Base-by-base conservation (phyloP, 2,113 vertebrate species). In the Pelvicachromis taeniatus region DNA sequence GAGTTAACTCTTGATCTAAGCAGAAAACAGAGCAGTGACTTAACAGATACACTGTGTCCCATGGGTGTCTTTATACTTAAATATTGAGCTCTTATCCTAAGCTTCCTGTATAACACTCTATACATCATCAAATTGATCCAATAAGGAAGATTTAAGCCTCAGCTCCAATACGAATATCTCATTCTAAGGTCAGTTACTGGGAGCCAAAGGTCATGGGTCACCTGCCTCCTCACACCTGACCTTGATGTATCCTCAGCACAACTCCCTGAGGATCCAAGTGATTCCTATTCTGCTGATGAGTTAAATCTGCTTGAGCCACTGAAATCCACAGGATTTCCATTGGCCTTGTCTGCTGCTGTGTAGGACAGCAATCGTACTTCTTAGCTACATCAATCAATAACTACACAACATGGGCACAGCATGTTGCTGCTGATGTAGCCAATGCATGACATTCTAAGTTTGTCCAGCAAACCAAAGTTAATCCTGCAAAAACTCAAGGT, bases 81-180 rank as follows among this genome's bases (percentile, higher is more conserved):
- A 91, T 94, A 95, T 94, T 81, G 93, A 94, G 83, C 88, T 90
- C 56, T 89, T 81, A 93, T 88, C 84, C 87, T 35, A 38, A 84
- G 85, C 84, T 84, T 85, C 73, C 84, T 77, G 78, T 61, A 79
- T 78, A 85, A 86, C 78, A 92, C 89, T 88, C 91, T 48, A 94
- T 94, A 90, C 92, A 94, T 95, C 94, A 94, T 93, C 85, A 90
- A 78, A 95, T 94, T 93, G 93, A 95, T 95, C 91, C 65, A 82
- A 83, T 81, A 73, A 85, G 70, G 65, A 92, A 86, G 92, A 91
- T 90, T 91, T 88, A 91, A 91, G 89, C 78, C 87, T 50, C 35
- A 82, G 89, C 87, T 81, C 9, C 3, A 17, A 90, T 92, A 92
- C 88, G 83, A 86, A 91, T 92, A 91, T 91, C 85, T 88, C 13